Percentiles rank a stretch among this genome's conserved stretches.
These are phyloP conservation scores for Cyrtodaria siliqua DNA, from an alignment of 2,888 invertebrate species.

Conservation along the genomic window DNA sequence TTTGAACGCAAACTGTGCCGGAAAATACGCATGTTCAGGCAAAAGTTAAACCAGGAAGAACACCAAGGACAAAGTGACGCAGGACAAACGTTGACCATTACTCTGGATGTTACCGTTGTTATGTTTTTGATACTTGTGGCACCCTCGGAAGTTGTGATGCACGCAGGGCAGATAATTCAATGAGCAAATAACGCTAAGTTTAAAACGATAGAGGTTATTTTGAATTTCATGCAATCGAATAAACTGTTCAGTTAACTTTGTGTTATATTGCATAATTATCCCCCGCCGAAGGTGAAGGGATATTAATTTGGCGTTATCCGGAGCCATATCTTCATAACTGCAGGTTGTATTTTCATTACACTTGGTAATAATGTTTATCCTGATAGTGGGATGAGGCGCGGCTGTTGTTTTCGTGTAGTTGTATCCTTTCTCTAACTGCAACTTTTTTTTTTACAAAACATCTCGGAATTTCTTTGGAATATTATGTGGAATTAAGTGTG, in stretches of 20 bases:
- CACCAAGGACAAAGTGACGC: constrained; percentile 70
- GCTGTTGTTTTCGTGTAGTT: no score
- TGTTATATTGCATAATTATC: constrained; percentile 92
- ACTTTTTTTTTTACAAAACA: no score
- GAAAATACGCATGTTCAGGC: constrained; percentile 79
- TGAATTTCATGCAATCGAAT: constrained; percentile 91
- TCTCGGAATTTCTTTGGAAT: no score
- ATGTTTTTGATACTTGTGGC: constrained; percentile 84
- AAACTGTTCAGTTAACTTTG: constrained; percentile 93
- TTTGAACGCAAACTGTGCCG: constrained; percentile 80
- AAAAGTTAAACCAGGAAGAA: constrained; percentile 66
- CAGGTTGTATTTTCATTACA: no score
- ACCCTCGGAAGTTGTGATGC: constrained; percentile 82
- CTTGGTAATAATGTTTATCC: no score
- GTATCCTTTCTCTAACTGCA: no score
- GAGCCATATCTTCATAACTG: no score
- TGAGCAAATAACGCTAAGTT: constrained; percentile 73
- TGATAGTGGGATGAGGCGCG: no score
- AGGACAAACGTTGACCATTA: constrained; percentile 81
- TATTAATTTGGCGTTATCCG: no score
- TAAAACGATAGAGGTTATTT: constrained; percentile 86
- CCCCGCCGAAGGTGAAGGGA: constrained; percentile 89
- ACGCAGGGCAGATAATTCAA: constrained; percentile 71
- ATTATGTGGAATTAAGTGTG: no score
- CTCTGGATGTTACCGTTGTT: constrained; percentile 82